Conservation (phyloP, 2,113 vertebrate species). For the Gallinago media region DNA sequence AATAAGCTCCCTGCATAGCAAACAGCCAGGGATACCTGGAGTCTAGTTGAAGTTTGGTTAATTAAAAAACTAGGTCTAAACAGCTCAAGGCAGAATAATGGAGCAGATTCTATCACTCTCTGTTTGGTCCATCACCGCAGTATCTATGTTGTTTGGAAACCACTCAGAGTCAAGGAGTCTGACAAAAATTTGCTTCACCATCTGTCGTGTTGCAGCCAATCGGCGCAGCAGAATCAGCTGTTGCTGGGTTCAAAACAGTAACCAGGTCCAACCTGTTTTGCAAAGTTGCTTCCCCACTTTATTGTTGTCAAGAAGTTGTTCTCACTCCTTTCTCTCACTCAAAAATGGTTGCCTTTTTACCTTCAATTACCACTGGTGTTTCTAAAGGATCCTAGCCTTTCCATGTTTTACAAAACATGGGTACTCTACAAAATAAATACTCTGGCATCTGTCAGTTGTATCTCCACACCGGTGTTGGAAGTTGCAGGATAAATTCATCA, state of each 20-base stretch:
- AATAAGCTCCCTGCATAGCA: constrained; percentile 7
- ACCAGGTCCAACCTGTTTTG: neutral
- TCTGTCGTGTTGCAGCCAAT: neutral
- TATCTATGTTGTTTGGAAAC: neutral
- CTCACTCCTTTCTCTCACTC: neutral
- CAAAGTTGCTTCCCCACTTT: neutral
- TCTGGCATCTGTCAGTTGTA: neutral
- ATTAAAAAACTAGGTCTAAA: constrained; percentile 41
- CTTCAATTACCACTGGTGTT: neutral
- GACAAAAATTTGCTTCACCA: neutral
- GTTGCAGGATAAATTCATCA: neutral
- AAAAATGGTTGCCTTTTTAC: neutral
- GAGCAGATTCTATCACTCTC: neutral
- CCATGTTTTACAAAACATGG: neutral
- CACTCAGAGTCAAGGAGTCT: constrained; percentile 1
- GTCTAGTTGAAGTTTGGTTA: constrained; percentile 8
- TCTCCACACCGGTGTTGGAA: neutral
- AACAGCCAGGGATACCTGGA: neutral
- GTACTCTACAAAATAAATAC: neutral
- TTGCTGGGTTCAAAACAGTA: neutral
- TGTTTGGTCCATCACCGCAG: neutral
- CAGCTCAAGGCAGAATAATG: constrained; percentile 39
- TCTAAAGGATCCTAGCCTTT: neutral
- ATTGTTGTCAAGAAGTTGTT: neutral
- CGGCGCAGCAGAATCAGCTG: neutral